Percentiles rank a stretch among this genome's conserved stretches.
Conservation (phyloP, 2,888 invertebrate species). For the Cinara cedri region DNA sequence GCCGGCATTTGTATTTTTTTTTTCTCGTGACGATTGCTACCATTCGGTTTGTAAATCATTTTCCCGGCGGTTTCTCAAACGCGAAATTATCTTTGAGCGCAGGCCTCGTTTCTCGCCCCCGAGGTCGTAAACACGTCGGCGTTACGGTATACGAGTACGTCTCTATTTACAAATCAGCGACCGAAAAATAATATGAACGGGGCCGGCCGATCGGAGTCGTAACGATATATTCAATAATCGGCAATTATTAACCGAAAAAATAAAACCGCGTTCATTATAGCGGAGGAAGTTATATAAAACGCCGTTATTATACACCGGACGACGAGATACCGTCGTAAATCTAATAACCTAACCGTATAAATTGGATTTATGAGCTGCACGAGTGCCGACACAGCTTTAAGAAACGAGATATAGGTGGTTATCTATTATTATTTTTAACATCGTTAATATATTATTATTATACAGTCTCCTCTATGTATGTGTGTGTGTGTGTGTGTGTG, state of each 20-base stretch:
- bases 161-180: conserved; percentile 33
- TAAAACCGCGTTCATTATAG: too few species aligned
- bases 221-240: conserved; percentile 36
- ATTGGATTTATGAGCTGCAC: conserved; percentile 26
- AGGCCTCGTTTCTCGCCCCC: background rate
- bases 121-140: conserved; percentile 10
- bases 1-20: background rate
- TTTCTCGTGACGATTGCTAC: background rate
- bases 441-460: conserved; percentile 13
- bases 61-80: background rate
- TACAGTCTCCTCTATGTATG: background rate
- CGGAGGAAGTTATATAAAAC: too few species aligned
- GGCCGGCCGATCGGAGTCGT: background rate
- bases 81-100: background rate
- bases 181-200: background rate
- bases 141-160: background rate
- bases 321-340: background rate
- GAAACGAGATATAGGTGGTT: conserved; percentile 25
- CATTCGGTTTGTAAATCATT: background rate
- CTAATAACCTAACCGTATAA: background rate
- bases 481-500: background rate
- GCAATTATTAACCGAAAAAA: conserved; percentile 16
- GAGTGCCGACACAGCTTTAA: background rate
- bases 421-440: background rate
- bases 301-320: background rate